Base-by-base conservation (phyloP, 2,888 invertebrate genomes). In the Drosophila barbarae region DNA sequence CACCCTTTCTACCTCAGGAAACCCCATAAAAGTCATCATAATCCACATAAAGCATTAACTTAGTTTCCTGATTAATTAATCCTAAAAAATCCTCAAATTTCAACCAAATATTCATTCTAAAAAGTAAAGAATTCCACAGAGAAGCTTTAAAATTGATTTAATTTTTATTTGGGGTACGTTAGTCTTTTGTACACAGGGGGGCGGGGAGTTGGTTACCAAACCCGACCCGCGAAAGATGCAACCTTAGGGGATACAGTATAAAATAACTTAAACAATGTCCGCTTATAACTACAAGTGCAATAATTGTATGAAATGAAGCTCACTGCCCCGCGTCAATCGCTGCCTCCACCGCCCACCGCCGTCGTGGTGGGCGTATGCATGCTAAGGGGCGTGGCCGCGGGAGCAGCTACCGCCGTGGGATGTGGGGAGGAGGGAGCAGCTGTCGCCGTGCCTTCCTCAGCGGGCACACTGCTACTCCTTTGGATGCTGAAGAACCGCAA, bases 401-500 rank as follows among this genome's bases (percentile, higher is more conserved):
- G 3, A n/a, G 50, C 34, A 35, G 57, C 13, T 18, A 41, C 60
- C 38, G 72, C 10, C 12, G 53, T 56, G 7, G 76, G 59, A 64
- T 21, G 61, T 44, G 58, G 50, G 1, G 72, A 32, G 1, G 41
- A 15, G 2, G 60, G 18, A 30, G 58, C 26, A 35, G 56, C 42
- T 34, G 51, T 15, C 2, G 39, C 15, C 1, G 56, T 9, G 3
- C 52, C 71, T 7, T 69, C 57, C 5, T 41, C 51, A 8, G 53
- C 46, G 5, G 66, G 63, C 44, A 52, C 64, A 54, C 35, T 71
- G 66, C 63, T 71, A 49, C 41, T 72, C 46, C 73, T 74, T 54
- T 88, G 87, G 18, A 88, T 80, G 66, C 88, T 87, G 42, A 90
- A 90, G 69, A 90, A 90, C 28, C 86, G 87, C 12, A 89, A 54